Percentiles rank a stretch among this genome's conserved stretches.
Evolutionary conservation across 2,797 vertebrate genomes (phyloP).

Genomic region (Yasuhikotakia modesta): DNA sequence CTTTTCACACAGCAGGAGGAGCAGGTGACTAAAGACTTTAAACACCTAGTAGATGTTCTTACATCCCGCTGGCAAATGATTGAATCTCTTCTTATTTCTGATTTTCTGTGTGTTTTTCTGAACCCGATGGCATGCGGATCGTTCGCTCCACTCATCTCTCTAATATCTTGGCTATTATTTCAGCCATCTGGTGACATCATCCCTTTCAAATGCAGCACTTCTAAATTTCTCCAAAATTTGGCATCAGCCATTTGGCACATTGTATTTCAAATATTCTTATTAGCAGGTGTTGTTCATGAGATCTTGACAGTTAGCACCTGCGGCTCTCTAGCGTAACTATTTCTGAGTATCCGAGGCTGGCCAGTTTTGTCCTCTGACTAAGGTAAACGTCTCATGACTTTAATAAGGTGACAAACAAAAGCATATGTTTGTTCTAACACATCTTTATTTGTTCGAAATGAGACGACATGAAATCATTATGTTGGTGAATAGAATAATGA

Average conservation of each 20-base stretch:
- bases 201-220: not conserved
- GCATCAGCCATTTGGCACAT: slow-evolving; percentile 21
- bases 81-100: not conserved
- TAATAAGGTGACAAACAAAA: slow-evolving; percentile 15
- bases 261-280: slow-evolving; percentile 28
- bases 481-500: slow-evolving; percentile 29
- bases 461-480: slow-evolving; percentile 3
- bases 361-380: slow-evolving; percentile 2
- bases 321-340: slow-evolving; percentile 16
- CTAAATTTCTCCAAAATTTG: slow-evolving; percentile 5
- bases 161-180: not conserved
- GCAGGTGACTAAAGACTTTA: slow-evolving; percentile 76
- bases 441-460: slow-evolving; percentile 9
- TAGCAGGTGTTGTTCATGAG: slow-evolving; percentile 47
- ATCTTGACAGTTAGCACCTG: slow-evolving; percentile 32
- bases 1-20: slow-evolving; percentile 74
- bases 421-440: slow-evolving; percentile 5
- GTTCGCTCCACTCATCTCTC: not conserved
- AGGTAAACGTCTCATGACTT: not conserved
- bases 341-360: slow-evolving; percentile 18
- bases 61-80: not conserved
- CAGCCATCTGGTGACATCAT: slow-evolving; percentile 8
- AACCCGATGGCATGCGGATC: not conserved
- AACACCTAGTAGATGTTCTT: slow-evolving; percentile 69
- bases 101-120: not conserved